Evolutionary conservation across 2,797 vertebrate species (phyloP).

Genomic region (Coccyzus lansbergi): DNA sequence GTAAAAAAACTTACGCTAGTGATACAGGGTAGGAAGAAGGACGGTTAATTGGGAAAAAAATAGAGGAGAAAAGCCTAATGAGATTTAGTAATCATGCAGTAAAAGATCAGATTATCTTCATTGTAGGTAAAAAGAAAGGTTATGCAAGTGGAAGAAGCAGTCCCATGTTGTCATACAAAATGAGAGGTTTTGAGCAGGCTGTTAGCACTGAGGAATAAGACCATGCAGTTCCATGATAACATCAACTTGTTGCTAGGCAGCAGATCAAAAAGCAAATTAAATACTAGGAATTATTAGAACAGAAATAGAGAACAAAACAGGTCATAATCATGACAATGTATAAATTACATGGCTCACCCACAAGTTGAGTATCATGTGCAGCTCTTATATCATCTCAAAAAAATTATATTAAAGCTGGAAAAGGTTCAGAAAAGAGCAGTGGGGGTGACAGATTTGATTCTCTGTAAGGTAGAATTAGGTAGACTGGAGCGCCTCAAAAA

Average conservation of each 20-base stretch:
- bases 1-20: not conserved
- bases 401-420: not conserved
- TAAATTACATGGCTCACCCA: not conserved
- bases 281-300: constrained; percentile 61
- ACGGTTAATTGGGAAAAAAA: accelerated
- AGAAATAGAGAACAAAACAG: not conserved
- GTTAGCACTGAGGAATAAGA: not conserved
- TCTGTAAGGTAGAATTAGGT: not conserved
- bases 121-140: not conserved
- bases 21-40: not conserved
- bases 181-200: not conserved
- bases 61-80: not conserved
- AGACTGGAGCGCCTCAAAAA: not conserved
- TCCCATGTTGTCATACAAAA: not conserved
- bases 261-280: constrained; percentile 34
- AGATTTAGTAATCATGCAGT: not conserved
- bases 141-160: not conserved
- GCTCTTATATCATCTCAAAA: not conserved
- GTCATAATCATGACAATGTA: not conserved
- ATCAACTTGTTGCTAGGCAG: constrained; percentile 54
- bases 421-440: not conserved
- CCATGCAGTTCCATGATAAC: not conserved
- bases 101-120: not conserved
- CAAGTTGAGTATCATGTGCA: not conserved
- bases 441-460: not conserved